A percentile compares a stretch with the other conserved stretches of the same genome.
Evolutionary conservation across 2,797 vertebrate genomes (phyloP).

Genomic region (Dermochelys coriacea): DNA sequence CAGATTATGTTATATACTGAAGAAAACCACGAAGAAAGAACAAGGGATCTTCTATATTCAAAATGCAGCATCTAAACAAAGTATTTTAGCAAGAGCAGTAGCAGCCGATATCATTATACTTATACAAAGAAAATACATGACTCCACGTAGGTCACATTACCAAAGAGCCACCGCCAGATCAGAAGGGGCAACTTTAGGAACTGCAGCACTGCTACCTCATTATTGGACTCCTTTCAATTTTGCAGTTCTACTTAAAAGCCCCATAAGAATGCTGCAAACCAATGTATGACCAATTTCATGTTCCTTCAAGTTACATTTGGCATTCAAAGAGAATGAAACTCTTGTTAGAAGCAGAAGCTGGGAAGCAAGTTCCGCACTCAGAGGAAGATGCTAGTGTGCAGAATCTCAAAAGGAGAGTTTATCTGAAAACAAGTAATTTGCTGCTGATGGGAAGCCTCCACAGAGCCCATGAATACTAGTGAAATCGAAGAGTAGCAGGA

Average conservation of each 20-base stretch:
- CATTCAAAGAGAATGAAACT: neutral
- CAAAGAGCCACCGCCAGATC: neutral
- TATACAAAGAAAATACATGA: neutral
- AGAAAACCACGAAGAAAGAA: neutral
- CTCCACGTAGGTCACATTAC: neutral
- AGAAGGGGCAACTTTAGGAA: neutral
- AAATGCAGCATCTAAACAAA: neutral
- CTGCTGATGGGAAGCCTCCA: neutral
- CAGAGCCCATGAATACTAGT: neutral
- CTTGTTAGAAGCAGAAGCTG: neutral
- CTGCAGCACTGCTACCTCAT: neutral
- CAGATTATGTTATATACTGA: neutral
- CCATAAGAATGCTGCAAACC: neutral
- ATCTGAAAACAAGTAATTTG: neutral
- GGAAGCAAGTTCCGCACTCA: neutral
- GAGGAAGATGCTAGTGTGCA: neutral
- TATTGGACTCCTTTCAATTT: neutral
- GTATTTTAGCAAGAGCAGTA: neutral
- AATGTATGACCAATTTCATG: neutral
- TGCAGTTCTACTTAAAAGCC: neutral
- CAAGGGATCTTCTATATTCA: neutral
- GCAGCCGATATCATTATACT: neutral
- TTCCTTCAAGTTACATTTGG: neutral
- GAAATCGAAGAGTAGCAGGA: neutral
- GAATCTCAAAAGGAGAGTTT: neutral